Conservation (phyloP, 2,113 vertebrate species). For the Channa argus region DNA sequence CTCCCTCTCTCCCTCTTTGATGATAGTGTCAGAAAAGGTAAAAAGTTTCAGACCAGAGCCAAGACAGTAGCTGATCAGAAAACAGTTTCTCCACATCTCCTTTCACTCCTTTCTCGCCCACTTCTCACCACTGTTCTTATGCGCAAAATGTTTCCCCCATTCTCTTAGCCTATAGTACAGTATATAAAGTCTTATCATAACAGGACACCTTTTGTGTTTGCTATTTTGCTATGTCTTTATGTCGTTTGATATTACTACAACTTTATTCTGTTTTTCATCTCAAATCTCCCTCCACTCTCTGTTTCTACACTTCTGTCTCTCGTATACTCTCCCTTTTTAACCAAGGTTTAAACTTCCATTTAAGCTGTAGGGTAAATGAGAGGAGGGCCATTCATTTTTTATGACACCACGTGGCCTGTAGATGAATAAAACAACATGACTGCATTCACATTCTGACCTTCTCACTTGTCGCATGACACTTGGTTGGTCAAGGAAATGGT, state of each 20-base stretch:
- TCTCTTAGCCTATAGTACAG: neutral
- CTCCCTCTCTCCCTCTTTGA: neutral
- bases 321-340: conserved; percentile 69
- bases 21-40: conserved; percentile 37
- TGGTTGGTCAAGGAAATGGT: conserved; percentile 28
- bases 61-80: conserved; percentile 9
- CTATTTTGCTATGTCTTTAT: neutral
- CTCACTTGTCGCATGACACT: conserved; percentile 62
- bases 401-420: conserved; percentile 61
- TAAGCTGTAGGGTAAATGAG: conserved; percentile 71
- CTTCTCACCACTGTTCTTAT: conserved; percentile 2
- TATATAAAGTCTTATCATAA: neutral
- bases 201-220: neutral
- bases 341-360: conserved; percentile 61
- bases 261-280: neutral
- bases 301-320: neutral
- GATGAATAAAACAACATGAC: conserved; percentile 76
- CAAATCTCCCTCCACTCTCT: neutral
- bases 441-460: conserved; percentile 65
- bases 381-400: conserved; percentile 71
- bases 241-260: neutral
- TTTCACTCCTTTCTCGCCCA: conserved; percentile 15
- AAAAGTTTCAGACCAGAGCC: conserved; percentile 37
- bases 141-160: neutral
- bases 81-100: conserved; percentile 12